Base-by-base conservation (phyloP, 2,797 vertebrate genomes). In the Danionella dracula region DNA sequence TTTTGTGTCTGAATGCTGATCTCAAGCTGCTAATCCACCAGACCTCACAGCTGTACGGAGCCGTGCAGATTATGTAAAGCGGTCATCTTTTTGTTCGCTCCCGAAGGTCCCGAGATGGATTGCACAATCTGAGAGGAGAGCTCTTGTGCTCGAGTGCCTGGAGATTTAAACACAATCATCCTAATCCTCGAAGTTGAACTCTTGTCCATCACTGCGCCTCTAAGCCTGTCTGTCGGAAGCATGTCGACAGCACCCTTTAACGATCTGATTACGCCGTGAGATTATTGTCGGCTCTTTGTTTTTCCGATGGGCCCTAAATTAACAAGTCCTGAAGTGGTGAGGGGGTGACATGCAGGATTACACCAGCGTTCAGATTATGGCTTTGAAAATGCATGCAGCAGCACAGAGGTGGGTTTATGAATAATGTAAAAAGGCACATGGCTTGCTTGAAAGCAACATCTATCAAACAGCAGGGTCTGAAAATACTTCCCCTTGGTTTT, bases 131-230 rank as follows among this genome's bases (percentile, higher is more conserved):
- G 55, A 68, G 15, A 40, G 23, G 55, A 66, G 54, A 59, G 64
- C 16, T 64, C 72, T 76, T 66, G 51, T 37, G 27, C 53, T 45
- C 21, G 55, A 21, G 17, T 53, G 58, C 53, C 66, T 54, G 49
- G 66, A 61, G 79, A 82, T 85, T 82, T 73, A 82, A 79, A 79
- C 54, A 53, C 71, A 76, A 69, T 80, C 76, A 67, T 74, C 68
- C 48, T 81, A 83, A 85, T 82, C 80, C 53, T 48, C 69, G 29
- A 56, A 4, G 40, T 64, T 69, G 37, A 41, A 41, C 66, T 60
- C 67, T 38, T 5, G 17, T 40, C 57, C 40, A 68, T 45, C 50
- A 35, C 53, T 16, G 37, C 48, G 8, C 1, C 4, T 13, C n/a
- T 40, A 49, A 62, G n/a, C 60, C 37, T 53, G n/a, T 48, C 37